These are phyloP conservation scores for Danionella dracula DNA, from an alignment of 2,797 vertebrate species.

Conservation along the genomic window DNA sequence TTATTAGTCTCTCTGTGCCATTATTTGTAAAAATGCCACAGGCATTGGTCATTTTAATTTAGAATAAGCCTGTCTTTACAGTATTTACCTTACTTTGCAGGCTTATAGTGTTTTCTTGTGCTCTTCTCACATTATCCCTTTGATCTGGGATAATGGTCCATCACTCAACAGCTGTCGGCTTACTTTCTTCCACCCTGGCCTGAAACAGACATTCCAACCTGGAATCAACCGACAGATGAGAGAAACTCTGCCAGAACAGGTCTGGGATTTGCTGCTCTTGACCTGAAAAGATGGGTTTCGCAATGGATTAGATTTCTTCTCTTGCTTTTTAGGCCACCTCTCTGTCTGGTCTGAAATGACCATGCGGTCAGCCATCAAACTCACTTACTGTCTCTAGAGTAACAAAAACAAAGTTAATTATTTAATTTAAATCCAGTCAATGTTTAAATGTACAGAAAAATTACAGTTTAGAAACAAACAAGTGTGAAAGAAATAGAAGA, in stretches of 20 bases:
- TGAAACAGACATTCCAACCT: not conserved
- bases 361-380: too few species aligned
- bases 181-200: not conserved
- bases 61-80: not conserved
- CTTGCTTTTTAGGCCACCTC: not conserved
- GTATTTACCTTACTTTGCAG: conserved; percentile 11
- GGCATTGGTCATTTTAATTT: not conserved
- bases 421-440: too few species aligned
- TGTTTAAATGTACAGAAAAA: too few species aligned
- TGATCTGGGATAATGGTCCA: conserved; percentile 30
- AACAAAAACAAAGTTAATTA: too few species aligned
- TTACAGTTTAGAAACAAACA: too few species aligned
- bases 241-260: conserved; percentile 16
- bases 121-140: not conserved
- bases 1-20: too few species aligned
- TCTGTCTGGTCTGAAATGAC: not conserved
- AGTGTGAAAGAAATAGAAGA: too few species aligned
- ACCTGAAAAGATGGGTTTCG: conserved; percentile 24
- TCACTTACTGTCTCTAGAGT: too few species aligned
- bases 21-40: too few species aligned
- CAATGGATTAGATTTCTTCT: not conserved
- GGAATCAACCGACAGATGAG: not conserved
- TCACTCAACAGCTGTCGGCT: conserved; percentile 7
- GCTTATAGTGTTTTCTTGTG: conserved; percentile 3
- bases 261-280: not conserved